phyloP scores from a whole-genome alignment of 2,797 vertebrate species.

The Girardinus metallicus region DNA sequence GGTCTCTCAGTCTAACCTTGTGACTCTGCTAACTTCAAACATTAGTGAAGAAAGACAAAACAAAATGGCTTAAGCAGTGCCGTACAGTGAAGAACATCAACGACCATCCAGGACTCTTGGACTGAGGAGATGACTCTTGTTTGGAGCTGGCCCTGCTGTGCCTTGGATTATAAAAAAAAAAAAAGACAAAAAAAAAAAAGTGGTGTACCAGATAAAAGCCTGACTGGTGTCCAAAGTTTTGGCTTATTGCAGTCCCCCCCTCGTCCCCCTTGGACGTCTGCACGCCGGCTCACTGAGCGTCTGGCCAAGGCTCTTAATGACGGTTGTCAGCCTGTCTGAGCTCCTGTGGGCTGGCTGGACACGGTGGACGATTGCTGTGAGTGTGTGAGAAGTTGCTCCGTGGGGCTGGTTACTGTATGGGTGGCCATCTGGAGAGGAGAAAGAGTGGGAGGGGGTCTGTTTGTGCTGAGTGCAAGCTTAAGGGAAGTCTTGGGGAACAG shows the following conservation, averaged over 20 bases:
- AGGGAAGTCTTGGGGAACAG: conserved; percentile 19
- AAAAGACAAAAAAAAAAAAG: conserved; percentile 21
- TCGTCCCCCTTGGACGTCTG: background rate
- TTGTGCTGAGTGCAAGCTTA: conserved; percentile 42
- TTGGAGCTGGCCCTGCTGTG: background rate
- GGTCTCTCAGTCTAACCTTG: background rate
- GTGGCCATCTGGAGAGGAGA: conserved; percentile 65
- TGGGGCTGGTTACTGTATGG: conserved; percentile 42
- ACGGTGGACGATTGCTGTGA: conserved; percentile 18
- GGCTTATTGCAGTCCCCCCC: conserved; percentile 36
- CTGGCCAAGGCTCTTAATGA: conserved; percentile 60
- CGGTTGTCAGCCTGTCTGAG: conserved; percentile 74
- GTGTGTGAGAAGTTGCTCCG: conserved; percentile 8
- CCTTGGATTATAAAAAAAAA: conserved; percentile 4
- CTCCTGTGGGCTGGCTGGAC: conserved; percentile 51
- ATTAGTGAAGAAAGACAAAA: background rate
- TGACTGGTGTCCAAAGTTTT: conserved; percentile 20
- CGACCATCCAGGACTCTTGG: background rate
- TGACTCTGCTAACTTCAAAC: background rate
- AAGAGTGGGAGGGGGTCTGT: conserved; percentile 12
- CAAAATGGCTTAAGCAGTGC: background rate
- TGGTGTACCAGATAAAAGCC: conserved; percentile 24
- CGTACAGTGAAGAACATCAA: conserved; percentile 1
- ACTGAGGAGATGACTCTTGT: too few species aligned
- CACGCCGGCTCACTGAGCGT: conserved; percentile 35